phyloP scores from a whole-genome alignment of 2,113 vertebrate species.

The Oriolus oriolus region DNA sequence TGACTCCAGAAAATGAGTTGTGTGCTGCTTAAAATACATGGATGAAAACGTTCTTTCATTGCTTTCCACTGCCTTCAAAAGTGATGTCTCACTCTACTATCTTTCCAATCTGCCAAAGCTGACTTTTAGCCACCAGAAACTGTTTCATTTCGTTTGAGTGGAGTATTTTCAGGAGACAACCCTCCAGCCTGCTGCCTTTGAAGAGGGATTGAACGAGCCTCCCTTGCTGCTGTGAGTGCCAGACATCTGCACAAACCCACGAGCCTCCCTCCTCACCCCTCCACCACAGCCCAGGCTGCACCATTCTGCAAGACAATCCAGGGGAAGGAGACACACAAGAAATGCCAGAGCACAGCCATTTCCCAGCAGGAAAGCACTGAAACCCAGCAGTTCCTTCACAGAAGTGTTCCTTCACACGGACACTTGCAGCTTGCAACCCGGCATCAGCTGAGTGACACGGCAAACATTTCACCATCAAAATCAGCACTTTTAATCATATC shows the following conservation, averaged over 20 bases:
- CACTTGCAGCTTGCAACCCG: neutral
- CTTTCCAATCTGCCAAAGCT: neutral
- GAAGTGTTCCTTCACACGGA: neutral
- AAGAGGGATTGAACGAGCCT: neutral
- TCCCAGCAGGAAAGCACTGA: neutral
- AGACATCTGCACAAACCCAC: neutral
- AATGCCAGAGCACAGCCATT: neutral
- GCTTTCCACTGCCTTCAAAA: neutral
- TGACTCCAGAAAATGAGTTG: slow-evolving; percentile 1
- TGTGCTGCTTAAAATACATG: neutral
- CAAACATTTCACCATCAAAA: neutral
- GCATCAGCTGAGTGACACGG: neutral
- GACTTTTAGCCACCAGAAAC: neutral
- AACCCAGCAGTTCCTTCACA: neutral
- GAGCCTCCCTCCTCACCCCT: neutral
- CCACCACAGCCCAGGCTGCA: neutral
- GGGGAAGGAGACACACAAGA: neutral
- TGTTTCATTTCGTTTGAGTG: neutral
- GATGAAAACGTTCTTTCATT: neutral
- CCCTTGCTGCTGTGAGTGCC: neutral
- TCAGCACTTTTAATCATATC: accelerated
- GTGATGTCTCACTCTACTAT: neutral
- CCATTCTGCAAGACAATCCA: neutral
- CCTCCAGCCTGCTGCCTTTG: neutral
- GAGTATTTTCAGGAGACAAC: neutral